Conservation (phyloP, 2,113 vertebrate genomes). For the Nanorana parkeri region DNA sequence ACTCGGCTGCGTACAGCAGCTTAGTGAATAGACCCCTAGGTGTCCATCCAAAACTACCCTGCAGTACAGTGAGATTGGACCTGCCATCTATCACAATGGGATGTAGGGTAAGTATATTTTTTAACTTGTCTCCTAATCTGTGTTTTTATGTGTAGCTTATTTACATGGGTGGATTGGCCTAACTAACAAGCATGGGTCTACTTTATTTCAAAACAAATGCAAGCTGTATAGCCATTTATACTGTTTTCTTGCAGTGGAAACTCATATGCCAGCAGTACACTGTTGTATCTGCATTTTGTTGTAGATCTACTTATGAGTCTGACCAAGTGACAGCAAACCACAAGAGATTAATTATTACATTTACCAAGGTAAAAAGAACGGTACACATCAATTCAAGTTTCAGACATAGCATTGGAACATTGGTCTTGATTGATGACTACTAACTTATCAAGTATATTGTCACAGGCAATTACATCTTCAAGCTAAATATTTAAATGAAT, state of each 20-base stretch:
- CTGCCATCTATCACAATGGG: no score
- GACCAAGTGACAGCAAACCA: constrained; percentile 43
- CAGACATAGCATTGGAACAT: constrained; percentile 38
- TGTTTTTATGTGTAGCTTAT: no score
- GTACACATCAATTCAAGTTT: constrained; percentile 48
- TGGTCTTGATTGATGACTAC: constrained; percentile 52
- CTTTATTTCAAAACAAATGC: no score
- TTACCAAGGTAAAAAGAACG: constrained; percentile 46
- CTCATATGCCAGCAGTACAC: background rate
- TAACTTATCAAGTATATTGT: constrained; percentile 55
- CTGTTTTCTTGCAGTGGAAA: background rate
- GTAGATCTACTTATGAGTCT: constrained; percentile 31
- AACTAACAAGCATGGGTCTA: no score
- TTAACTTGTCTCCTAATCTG: no score
- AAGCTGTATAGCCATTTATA: no score
- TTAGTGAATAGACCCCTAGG: no score
- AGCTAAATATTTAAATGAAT: constrained; percentile 53
- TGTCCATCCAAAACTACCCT: no score
- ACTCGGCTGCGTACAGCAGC: no score
- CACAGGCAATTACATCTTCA: constrained; percentile 50
- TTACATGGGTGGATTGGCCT: no score
- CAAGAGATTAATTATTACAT: constrained; percentile 54
- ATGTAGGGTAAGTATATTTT: no score
- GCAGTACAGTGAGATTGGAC: no score
- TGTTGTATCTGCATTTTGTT: background rate